A percentile compares a stretch with the other conserved stretches of the same genome.
Evolutionary conservation across 2,888 invertebrate genomes (phyloP).

Genomic region (Drosophila demipolita): DNA sequence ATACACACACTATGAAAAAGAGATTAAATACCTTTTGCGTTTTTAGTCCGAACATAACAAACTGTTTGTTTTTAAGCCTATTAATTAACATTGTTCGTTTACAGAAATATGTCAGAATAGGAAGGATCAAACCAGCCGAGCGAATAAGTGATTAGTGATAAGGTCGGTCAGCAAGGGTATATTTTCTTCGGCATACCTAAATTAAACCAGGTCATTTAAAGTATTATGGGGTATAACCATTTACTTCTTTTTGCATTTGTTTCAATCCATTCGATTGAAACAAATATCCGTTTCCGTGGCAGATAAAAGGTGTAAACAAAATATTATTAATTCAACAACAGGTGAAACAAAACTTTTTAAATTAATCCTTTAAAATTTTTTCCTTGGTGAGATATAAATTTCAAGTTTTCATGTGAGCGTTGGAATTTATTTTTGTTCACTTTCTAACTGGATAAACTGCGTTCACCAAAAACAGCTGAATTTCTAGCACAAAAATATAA

Average conservation of each 20-base stretch:
- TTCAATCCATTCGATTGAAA: neutral
- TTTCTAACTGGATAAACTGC: neutral
- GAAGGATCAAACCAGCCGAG: too few species aligned
- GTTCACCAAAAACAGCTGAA: neutral
- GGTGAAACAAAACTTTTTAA: neutral
- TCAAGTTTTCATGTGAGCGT: neutral
- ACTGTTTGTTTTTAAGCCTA: neutral
- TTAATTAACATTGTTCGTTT: neutral
- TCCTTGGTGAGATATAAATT: neutral
- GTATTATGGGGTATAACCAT: neutral
- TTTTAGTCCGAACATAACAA: neutral
- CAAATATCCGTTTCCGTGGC: neutral
- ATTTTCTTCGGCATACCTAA: neutral
- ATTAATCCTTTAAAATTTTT: neutral
- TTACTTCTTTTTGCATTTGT: neutral
- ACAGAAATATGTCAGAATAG: neutral
- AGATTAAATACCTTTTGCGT: neutral
- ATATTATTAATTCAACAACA: neutral
- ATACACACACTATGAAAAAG: neutral
- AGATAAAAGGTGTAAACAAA: neutral
- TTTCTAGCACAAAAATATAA: neutral
- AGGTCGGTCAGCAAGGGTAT: neutral
- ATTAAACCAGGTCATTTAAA: neutral
- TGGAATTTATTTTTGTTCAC: neutral
- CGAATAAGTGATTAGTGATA: neutral